Evolutionary conservation across 23 tunicate genomes (phyloP).

Genomic region (Pegea sp.): DNA sequence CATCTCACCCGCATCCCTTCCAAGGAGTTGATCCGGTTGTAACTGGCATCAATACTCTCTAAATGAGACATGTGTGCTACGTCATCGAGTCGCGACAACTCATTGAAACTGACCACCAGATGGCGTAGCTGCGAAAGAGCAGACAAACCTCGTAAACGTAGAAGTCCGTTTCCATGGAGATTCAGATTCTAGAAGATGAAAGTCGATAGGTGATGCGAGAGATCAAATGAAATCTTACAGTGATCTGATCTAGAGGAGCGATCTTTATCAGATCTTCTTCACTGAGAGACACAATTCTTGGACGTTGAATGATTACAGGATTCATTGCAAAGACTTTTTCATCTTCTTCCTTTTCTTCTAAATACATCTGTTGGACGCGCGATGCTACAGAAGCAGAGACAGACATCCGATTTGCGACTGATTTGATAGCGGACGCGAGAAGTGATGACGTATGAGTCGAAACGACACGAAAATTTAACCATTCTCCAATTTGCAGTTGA

Average conservation of each 20-base stretch:
- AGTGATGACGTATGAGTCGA: no score
- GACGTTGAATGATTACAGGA: slow-evolving; percentile 45
- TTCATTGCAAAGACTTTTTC: slow-evolving; percentile 11
- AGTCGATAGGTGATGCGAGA: no score
- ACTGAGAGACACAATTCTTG: slow-evolving; percentile 39
- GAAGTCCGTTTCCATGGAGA: slow-evolving; percentile 80
- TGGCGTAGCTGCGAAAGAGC: slow-evolving; percentile 32
- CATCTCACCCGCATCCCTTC: slow-evolving; percentile 77
- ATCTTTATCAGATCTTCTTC: slow-evolving; percentile 67
- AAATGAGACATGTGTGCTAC: slow-evolving; percentile 69
- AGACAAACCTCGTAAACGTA: slow-evolving; percentile 43
- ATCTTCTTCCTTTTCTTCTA: slow-evolving; percentile 23
- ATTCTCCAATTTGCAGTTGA: slow-evolving; percentile 35
- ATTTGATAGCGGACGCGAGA: no score
- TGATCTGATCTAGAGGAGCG: slow-evolving; percentile 45
- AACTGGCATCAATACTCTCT: slow-evolving; percentile 65
- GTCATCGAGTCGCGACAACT: slow-evolving; percentile 68
- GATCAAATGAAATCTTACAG: slow-evolving; percentile 53
- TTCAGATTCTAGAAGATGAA: slow-evolving; percentile 21
- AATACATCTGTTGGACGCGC: slow-evolving; percentile 3
- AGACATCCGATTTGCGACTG: background rate
- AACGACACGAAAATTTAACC: no score
- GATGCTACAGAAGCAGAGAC: slow-evolving; percentile 11
- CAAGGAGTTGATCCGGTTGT: slow-evolving; percentile 74
- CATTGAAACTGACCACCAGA: slow-evolving; percentile 70